Percentiles rank a stretch among this genome's conserved stretches.
Conservation (phyloP, 2,113 vertebrate genomes). For the Campylorhamphus procurvoides region DNA sequence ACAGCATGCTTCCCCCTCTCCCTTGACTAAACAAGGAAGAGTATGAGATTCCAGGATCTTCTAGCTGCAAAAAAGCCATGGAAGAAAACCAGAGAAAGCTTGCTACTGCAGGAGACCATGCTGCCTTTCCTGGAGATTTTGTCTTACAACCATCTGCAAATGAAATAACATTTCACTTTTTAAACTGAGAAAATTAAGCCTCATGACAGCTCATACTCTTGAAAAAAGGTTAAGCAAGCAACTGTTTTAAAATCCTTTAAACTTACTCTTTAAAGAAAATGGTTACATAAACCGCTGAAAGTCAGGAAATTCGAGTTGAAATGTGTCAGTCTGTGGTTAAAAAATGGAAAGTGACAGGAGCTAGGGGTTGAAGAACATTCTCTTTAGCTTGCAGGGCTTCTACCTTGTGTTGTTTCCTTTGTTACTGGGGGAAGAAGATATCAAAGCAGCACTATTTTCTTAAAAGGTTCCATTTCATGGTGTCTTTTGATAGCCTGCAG, state of each 20-base stretch:
- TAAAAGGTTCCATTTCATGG: conserved; percentile 57
- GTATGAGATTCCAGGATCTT: background rate
- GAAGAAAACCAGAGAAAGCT: background rate
- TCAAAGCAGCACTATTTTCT: conserved; percentile 49
- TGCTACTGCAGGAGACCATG: background rate
- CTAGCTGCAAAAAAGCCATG: background rate
- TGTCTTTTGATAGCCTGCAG: conserved; percentile 49
- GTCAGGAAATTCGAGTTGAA: conserved; percentile 80
- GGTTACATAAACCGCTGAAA: conserved; percentile 55
- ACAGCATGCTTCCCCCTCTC: background rate
- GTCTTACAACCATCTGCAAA: background rate
- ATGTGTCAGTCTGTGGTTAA: conserved; percentile 80
- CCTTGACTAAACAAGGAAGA: background rate
- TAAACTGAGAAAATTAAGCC: background rate
- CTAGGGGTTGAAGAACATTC: conserved; percentile 62
- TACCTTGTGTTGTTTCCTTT: conserved; percentile 73
- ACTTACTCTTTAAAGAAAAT: conserved; percentile 62
- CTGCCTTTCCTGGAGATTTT: background rate
- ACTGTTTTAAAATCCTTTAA: conserved; percentile 65
- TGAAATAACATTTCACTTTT: background rate
- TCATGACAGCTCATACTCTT: background rate
- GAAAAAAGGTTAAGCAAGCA: conserved; percentile 21
- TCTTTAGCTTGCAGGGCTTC: conserved; percentile 63
- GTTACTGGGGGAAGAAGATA: conserved; percentile 56
- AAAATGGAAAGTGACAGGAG: conserved; percentile 75